Conservation (phyloP, 2,797 vertebrate species). For the Chelon auratus region DNA sequence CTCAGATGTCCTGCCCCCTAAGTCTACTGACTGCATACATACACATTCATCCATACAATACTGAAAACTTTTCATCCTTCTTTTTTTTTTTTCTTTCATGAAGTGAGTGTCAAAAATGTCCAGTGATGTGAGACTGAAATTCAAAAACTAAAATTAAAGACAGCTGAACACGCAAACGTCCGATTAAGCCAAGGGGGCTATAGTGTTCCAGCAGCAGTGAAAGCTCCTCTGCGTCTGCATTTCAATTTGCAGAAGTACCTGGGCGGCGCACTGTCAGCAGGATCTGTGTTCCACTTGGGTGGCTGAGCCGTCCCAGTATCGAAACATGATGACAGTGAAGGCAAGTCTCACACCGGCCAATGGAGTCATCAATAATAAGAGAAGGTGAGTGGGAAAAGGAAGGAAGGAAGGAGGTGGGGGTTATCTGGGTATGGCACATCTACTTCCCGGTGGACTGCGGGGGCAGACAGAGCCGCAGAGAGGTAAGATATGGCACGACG, state of each 20-base stretch:
- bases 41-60: too few species aligned
- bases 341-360: slow-evolving; percentile 61
- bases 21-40: too few species aligned
- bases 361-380: slow-evolving; percentile 81
- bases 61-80: slow-evolving; percentile 7
- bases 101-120: not conserved
- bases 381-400: slow-evolving; percentile 66
- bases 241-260: slow-evolving; percentile 33
- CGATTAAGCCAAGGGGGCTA: not conserved
- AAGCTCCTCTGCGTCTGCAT: slow-evolving; percentile 25
- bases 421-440: slow-evolving; percentile 56
- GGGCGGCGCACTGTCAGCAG: slow-evolving; percentile 47
- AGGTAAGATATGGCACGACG: slow-evolving; percentile 44
- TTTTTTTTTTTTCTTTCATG: slow-evolving; percentile 1
- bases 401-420: slow-evolving; percentile 22
- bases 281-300: slow-evolving; percentile 54
- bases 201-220: slow-evolving; percentile 37
- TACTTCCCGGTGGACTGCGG: slow-evolving; percentile 48
- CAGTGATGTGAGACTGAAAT: not conserved
- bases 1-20: too few species aligned
- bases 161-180: slow-evolving; percentile 17
- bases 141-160: slow-evolving; percentile 11
- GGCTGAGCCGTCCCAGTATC: slow-evolving; percentile 52
- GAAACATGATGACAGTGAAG: slow-evolving; percentile 60
- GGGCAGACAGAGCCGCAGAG: slow-evolving; percentile 53